phyloP scores from a whole-genome alignment of 2,113 vertebrate genomes.

The Elanoides forficatus region DNA sequence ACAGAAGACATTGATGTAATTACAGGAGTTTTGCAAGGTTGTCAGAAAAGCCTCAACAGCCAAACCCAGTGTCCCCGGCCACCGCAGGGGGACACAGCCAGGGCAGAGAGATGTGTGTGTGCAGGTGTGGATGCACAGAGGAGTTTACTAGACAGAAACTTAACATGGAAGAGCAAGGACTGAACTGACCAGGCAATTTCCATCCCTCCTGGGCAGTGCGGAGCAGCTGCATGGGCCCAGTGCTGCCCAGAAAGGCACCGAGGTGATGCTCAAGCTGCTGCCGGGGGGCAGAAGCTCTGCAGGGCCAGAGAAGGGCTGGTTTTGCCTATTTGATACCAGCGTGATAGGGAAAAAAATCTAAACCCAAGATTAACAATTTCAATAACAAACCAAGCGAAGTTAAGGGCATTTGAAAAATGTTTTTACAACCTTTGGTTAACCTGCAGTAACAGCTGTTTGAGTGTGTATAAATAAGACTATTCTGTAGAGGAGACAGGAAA shows the following conservation, averaged over 20 bases:
- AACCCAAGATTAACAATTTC: not conserved
- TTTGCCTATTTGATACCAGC: not conserved
- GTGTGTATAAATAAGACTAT: conserved; percentile 40
- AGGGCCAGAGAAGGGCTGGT: not conserved
- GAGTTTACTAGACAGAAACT: not conserved
- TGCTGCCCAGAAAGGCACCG: fast-evolving
- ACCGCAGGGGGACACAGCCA: not conserved
- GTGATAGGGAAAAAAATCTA: not conserved
- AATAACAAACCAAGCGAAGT: not conserved
- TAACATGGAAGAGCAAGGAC: not conserved
- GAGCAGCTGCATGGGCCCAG: not conserved
- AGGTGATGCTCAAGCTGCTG: fast-evolving
- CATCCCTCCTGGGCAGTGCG: not conserved
- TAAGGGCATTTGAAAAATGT: not conserved
- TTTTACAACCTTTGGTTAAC: conserved; percentile 56
- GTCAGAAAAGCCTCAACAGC: not conserved
- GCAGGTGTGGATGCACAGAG: no score
- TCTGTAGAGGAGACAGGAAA: conserved; percentile 49
- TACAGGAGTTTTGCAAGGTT: not conserved
- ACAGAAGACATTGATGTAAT: no score
- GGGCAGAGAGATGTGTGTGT: no score
- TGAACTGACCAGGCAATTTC: not conserved
- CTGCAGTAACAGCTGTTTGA: conserved; percentile 40
- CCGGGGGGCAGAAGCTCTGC: fast-evolving
- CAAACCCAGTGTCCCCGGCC: not conserved